These are phyloP conservation scores for Vanessa atalanta DNA, from an alignment of 1,140 invertebrate genomes.

Conservation along the genomic window DNA sequence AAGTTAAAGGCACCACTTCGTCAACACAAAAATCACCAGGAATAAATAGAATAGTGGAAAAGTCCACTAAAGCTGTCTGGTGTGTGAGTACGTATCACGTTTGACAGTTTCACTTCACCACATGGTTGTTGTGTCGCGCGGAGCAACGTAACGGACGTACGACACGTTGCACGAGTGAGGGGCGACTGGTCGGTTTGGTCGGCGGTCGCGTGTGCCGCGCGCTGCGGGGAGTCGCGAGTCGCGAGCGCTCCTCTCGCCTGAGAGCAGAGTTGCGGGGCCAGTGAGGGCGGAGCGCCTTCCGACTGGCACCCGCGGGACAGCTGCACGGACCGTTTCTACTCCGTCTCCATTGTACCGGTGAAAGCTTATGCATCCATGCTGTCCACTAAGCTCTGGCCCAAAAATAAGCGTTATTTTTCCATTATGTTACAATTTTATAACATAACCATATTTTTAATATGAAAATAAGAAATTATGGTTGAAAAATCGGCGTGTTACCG, in stretches of 20 bases:
- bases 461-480: too few relatives aligned
- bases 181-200: slow-evolving; percentile 51
- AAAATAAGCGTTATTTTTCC: background rate
- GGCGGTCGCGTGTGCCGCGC: slow-evolving; percentile 35
- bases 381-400: slow-evolving; percentile 20
- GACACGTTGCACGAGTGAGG: slow-evolving; percentile 58
- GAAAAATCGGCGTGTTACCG: too few relatives aligned
- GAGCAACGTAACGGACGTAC: slow-evolving; percentile 58
- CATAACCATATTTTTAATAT: background rate
- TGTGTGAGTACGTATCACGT: slow-evolving; percentile 72
- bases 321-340: slow-evolving; percentile 76
- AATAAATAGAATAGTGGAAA: slow-evolving; percentile 52
- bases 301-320: slow-evolving; percentile 68
- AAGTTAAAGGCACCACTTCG: slow-evolving; percentile 69
- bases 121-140: slow-evolving; percentile 68
- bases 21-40: slow-evolving; percentile 66
- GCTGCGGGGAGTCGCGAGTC: slow-evolving; percentile 39
- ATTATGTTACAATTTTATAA: background rate
- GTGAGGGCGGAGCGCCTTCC: slow-evolving; percentile 69
- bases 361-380: slow-evolving; percentile 57
- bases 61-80: slow-evolving; percentile 54
- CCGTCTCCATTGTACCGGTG: slow-evolving; percentile 60
- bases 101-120: slow-evolving; percentile 80
- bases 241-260: slow-evolving; percentile 47
- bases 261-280: slow-evolving; percentile 56